Evolutionary conservation across 2,888 invertebrate species (phyloP), one percentile per base, ranked within the genome.

Genomic region (Lasioglossum pauxillum): DNA sequence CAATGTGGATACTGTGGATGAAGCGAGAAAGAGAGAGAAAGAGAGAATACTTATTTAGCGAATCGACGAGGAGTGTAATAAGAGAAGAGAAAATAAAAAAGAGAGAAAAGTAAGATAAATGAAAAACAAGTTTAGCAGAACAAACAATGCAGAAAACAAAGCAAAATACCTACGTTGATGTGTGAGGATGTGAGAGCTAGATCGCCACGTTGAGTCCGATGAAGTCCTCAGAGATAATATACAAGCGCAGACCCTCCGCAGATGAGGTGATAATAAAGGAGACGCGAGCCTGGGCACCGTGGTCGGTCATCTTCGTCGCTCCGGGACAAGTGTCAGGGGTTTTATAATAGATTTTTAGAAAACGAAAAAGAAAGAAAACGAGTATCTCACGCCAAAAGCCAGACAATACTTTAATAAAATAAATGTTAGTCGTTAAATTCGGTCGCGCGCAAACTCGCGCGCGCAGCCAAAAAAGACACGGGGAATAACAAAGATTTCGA

Each of bases 161-260:
- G 23, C 74, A 81, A 73, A 84, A 67, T 84, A 87, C 85, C 86
- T 93, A 94, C 93, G 93, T 93, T 94, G 93, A 94, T 94, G 93
- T 94, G 93, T 93, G 94, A 94, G 94, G 94, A 93, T 93, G 93
- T 94, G 92, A 93, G 91, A 93, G 91, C 92, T 91, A 92, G 91
- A 94, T 92, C 92, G 92, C 92, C 93, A 92, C 92, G 93, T 93
- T 93, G 93, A 94, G 93, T 93, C 92, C 92, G 85, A 88, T 88
- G 78, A 90, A 87, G 90, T 90, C 90, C 90, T 90, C 89, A 90
- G 89, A 90, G 90, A 90, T 90, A 84, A 88, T 86, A 82, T 78
- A 77, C 80, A 90, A 87, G 86, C 86, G 86, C 92, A 93, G 92
- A 93, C 94, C 93, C 93, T 93, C 92, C 92, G 92, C 84, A 80